Base-by-base conservation (phyloP, 2,113 vertebrate genomes). In the Cebidichthys violaceus region DNA sequence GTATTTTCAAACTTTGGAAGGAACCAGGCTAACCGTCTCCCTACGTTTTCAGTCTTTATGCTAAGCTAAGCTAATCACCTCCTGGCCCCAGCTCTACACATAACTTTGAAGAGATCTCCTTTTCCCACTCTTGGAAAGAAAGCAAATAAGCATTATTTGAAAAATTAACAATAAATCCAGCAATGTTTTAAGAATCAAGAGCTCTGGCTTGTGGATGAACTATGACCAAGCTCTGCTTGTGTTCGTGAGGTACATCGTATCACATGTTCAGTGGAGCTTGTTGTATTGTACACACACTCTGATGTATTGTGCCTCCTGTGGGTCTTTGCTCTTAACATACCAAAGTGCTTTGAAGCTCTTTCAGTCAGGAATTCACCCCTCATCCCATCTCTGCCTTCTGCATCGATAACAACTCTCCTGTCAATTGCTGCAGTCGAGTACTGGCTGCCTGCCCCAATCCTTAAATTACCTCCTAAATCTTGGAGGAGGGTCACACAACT, bases 381-480 rank as follows among this genome's bases (percentile, higher is more conserved):
- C 81, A 82, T 76, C 79, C 79, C 60, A 82, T 79, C 70, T 47
- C 84, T 68, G 64, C n/a, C 59, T 77, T 55, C 74, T 81, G 79
- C 81, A 85, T 92, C 67, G 20, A 92, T 85, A 90, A 88, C 85
- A 84, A 55, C 85, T 71, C 85, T 76, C 60, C 72, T 80, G 77
- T 83, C 78, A 81, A 72, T 73, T 20, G 55, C 24, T 15, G 33
- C 41, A 50, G 80, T 57, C 39, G 14, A 79, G 52, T 33, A 24
- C 70, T 14, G 20, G 47, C 75, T 64, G 84, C 54, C 59, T 72
- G 64, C 75, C 68, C 67, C 81, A 79, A 76, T 85, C 87, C 89
- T 80, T 86, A 92, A 90, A 92, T 83, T 81, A 83, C 86, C 88
- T 78, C 70, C 76, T 89, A 86, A 91, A 90, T 90, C 90, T 87